A percentile compares a stretch with the other conserved stretches of the same genome.
These are phyloP conservation scores for Cavia porcellus DNA, from an alignment of 2,113 vertebrate species.

Conservation along the genomic window DNA sequence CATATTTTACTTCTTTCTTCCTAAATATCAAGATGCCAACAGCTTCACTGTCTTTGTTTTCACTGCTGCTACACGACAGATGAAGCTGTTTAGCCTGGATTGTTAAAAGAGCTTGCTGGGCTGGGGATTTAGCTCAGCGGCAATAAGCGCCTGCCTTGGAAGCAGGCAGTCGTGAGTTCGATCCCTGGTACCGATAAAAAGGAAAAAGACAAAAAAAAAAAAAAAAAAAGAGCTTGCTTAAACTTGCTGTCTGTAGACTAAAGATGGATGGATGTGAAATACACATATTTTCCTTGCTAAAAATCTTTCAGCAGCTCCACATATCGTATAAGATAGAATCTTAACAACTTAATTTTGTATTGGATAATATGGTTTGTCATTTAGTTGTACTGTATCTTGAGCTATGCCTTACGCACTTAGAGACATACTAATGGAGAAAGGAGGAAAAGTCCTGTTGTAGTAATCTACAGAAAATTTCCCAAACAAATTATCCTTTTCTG, in stretches of 20 bases:
- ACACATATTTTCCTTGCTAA: slow-evolving; percentile 20
- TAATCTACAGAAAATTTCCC: neutral
- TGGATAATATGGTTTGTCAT: slow-evolving; percentile 34
- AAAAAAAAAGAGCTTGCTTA: slow-evolving; percentile 30
- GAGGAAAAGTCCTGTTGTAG: neutral
- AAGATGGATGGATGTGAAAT: slow-evolving; percentile 49
- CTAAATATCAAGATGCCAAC: slow-evolving; percentile 12
- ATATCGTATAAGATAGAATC: slow-evolving; percentile 28
- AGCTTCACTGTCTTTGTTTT: slow-evolving; percentile 1
- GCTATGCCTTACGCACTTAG: neutral
- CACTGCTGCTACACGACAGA: neutral
- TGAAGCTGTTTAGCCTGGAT: neutral
- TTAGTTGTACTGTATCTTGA: neutral
- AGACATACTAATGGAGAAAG: neutral
- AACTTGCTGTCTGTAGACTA: neutral
- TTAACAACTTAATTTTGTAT: slow-evolving; percentile 28
- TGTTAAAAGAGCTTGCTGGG: slow-evolving; percentile 23
- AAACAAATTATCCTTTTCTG: slow-evolving; percentile 39
- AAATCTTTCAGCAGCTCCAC: slow-evolving; percentile 54
- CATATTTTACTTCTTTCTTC: slow-evolving; percentile 13
- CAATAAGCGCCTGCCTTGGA: too few species aligned
- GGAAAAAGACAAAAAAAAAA: too few species aligned
- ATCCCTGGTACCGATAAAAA: too few species aligned
- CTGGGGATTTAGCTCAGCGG: too few species aligned
- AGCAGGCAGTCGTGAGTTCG: too few species aligned